Evolutionary conservation across 2,797 vertebrate species (phyloP), one percentile per base, ranked within the genome.

Genomic region (Hylomyscus alleni): DNA sequence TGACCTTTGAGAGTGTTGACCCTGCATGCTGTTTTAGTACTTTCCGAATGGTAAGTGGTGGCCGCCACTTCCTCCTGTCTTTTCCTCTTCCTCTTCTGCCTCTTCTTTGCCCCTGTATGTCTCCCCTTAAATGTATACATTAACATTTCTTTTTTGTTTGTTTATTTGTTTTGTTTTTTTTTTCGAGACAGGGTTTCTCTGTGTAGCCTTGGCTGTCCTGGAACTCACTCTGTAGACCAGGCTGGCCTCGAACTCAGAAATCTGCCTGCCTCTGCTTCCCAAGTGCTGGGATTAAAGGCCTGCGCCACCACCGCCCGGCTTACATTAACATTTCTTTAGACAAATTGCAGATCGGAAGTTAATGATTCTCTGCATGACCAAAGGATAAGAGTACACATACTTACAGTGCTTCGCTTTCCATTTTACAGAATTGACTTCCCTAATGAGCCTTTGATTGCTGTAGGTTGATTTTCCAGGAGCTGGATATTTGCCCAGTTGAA

Each of bases 291-390:
- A n/a, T n/a, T n/a, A n/a, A n/a, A n/a, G n/a, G n/a, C n/a, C n/a
- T n/a, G n/a, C n/a, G n/a, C n/a, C n/a, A n/a, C n/a, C n/a, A n/a
- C n/a, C n/a, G n/a, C n/a, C n/a, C n/a, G n/a, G n/a, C n/a, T n/a
- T n/a, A 58, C 20, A 67, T 17, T 73, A 12, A 52, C 60, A 56
- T 75, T 93, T 76, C 69, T 69, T 72, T 89, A 34, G 84, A 81
- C 44, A 93, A 52, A 82, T 52, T 67, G 50, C n/a, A 83, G 87
- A 58, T 80, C 34, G 72, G 75, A 86, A 91, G 93, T 77, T 54
- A 58, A 14, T 87, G 62, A 19, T 47, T 73, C 69, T 75, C 31
- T 34, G 47, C 3, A 34, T 75, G 52, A 40, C 93, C 13, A 24
- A 78, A 95, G 44, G 54, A 44, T 47, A 65, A 89, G 31, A 56